Evolutionary conservation across 2,888 invertebrate species (phyloP).

Genomic region (Drosophila stalkeri): DNA sequence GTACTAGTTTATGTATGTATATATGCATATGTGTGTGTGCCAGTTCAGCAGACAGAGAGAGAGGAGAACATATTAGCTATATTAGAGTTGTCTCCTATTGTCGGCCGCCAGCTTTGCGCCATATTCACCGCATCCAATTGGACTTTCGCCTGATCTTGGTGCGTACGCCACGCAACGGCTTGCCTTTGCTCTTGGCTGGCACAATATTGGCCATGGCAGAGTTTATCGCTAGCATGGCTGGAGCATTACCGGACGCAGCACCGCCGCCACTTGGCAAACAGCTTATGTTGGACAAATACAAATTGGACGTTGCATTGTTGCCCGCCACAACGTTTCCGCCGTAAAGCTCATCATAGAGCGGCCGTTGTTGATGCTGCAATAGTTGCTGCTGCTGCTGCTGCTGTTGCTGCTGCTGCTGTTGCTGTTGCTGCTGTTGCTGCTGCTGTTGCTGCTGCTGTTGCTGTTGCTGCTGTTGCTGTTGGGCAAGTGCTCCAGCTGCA

Average conservation of each 20-base stretch:
- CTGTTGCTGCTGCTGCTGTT: slow-evolving; percentile 23
- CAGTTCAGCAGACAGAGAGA: slow-evolving; percentile 16
- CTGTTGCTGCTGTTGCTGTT: slow-evolving; percentile 21
- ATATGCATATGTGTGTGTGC: not conserved
- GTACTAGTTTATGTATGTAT: slow-evolving; percentile 6
- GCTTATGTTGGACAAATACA: slow-evolving; percentile 34
- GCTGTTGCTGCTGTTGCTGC: slow-evolving; percentile 30
- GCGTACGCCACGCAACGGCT: slow-evolving; percentile 81
- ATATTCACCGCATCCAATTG: slow-evolving; percentile 84
- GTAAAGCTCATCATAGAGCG: slow-evolving; percentile 73
- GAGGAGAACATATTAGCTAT: not conserved
- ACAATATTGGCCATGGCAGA: slow-evolving; percentile 22
- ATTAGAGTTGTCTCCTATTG: slow-evolving; percentile 9
- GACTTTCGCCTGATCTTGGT: slow-evolving; percentile 85
- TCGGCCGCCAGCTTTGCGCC: slow-evolving; percentile 62
- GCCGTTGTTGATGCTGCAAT: slow-evolving; percentile 38
- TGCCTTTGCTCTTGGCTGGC: slow-evolving; percentile 77
- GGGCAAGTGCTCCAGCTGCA: slow-evolving; percentile 33
- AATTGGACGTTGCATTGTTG: slow-evolving; percentile 23
- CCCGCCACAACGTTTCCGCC: slow-evolving; percentile 58
- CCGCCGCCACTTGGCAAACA: slow-evolving; percentile 26
- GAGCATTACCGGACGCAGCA: slow-evolving; percentile 1
- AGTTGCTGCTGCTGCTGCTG: slow-evolving; percentile 21
- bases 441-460: slow-evolving; percentile 16
- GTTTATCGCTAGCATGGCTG: slow-evolving; percentile 51